phyloP scores from a whole-genome alignment of 2,113 vertebrate genomes.

The Petaurus breviceps region DNA sequence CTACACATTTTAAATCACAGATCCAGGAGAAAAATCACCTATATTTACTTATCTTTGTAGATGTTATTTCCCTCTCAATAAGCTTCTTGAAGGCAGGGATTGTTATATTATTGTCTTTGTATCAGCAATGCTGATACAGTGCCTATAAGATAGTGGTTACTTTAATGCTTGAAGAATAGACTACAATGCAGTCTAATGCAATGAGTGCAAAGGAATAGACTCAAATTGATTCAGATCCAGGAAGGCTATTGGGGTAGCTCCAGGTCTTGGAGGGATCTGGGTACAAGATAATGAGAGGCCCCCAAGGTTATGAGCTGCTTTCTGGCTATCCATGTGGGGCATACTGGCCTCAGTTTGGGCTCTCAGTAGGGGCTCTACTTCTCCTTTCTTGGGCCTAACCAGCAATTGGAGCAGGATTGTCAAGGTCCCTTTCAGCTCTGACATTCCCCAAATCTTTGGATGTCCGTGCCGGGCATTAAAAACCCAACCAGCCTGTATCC shows the following conservation, averaged over 20 bases:
- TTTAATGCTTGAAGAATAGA: background rate
- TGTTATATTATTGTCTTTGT: background rate
- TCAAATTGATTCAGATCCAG: background rate
- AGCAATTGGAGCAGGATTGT: background rate
- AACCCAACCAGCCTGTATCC: background rate
- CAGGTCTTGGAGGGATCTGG: background rate
- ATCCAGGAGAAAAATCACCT: background rate
- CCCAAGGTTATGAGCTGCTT: background rate
- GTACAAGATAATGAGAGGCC: background rate
- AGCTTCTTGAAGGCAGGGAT: background rate
- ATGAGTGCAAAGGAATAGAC: background rate
- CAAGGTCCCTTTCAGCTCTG: background rate
- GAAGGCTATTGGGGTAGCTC: background rate
- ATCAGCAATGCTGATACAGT: background rate
- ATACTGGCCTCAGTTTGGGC: background rate
- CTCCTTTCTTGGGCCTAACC: background rate
- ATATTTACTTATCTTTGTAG: background rate
- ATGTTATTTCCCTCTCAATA: background rate
- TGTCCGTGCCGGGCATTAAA: slow-evolving; percentile 25
- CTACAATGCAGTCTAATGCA: background rate
- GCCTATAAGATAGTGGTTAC: background rate
- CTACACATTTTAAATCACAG: background rate
- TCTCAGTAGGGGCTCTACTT: background rate
- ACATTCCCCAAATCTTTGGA: background rate
- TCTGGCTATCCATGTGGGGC: background rate